Conservation (phyloP, 1,140 invertebrate species). For the Luehdorfia chinensis region DNA sequence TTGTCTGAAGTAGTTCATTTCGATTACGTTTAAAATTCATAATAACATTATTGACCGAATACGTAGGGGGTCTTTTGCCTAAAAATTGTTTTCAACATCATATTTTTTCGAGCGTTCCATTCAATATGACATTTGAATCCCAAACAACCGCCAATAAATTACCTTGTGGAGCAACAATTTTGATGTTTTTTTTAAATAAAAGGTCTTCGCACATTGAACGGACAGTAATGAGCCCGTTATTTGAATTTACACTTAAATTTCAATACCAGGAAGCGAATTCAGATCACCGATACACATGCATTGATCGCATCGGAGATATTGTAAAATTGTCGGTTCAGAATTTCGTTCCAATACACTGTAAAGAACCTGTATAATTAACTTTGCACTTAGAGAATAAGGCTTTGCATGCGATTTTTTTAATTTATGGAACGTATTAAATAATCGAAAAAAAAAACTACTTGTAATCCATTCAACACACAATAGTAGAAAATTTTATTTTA, state of each 20-base stretch:
- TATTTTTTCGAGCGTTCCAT: conserved; percentile 16
- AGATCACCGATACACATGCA: conserved; percentile 7
- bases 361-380: conserved; percentile 9
- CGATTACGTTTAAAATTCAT: conserved; percentile 9
- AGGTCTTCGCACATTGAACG: not conserved
- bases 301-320: conserved; percentile 6
- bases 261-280: conserved; percentile 16
- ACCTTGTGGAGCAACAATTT: conserved; percentile 5
- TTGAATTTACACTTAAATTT: conserved; percentile 19
- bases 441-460: too few species aligned
- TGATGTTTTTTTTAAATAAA: conserved; percentile 8
- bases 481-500: too few species aligned
- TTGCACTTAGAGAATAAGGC: not conserved
- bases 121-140: conserved; percentile 18
- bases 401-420: not conserved
- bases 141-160: conserved; percentile 14
- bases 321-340: conserved; percentile 2
- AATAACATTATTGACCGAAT: conserved; percentile 10
- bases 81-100: conserved; percentile 11
- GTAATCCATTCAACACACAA: too few species aligned
- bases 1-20: too few species aligned
- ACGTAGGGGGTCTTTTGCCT: conserved; percentile 15
- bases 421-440: too few species aligned
- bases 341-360: not conserved
- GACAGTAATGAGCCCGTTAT: conserved; percentile 12